phyloP scores from a whole-genome alignment of 37 sponge, comb jelly and placozoan species.

The Diacarnus erythraeanus region DNA sequence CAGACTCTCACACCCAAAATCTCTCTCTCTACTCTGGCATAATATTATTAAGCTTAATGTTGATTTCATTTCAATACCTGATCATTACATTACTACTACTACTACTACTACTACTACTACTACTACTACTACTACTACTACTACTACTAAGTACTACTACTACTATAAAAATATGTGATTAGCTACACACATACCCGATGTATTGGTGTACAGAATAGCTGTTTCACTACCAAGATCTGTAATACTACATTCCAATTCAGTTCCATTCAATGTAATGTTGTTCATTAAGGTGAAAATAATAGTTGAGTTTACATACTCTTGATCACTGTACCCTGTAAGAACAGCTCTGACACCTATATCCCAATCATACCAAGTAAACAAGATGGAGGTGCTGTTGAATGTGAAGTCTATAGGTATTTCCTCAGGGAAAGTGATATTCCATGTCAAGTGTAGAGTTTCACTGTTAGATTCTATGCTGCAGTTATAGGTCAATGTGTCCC shows the following conservation, averaged over 20 bases:
- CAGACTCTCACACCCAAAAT: too few species aligned
- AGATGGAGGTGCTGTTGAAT: background rate
- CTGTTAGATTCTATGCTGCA: background rate
- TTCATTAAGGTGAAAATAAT: background rate
- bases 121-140: too few species aligned
- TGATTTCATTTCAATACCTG: too few species aligned
- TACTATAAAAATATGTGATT: too few species aligned
- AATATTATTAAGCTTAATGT: too few species aligned
- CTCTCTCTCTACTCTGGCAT: too few species aligned
- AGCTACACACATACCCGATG: too few species aligned
- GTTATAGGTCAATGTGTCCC: background rate
- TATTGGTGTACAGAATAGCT: background rate
- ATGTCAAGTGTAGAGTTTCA: background rate
- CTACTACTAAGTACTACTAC: too few species aligned
- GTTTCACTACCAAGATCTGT: background rate
- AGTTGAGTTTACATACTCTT: background rate
- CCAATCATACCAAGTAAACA: background rate
- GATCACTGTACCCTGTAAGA: background rate
- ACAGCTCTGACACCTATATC: background rate
- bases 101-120: too few species aligned
- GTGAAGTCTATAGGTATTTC: background rate
- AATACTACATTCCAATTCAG: background rate
- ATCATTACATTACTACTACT: too few species aligned
- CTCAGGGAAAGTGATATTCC: background rate
- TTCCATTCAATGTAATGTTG: background rate